Percentiles rank a stretch among this genome's conserved stretches.
Evolutionary conservation across 1,140 invertebrate species (phyloP).

Genomic region (Chymomyza costata): DNA sequence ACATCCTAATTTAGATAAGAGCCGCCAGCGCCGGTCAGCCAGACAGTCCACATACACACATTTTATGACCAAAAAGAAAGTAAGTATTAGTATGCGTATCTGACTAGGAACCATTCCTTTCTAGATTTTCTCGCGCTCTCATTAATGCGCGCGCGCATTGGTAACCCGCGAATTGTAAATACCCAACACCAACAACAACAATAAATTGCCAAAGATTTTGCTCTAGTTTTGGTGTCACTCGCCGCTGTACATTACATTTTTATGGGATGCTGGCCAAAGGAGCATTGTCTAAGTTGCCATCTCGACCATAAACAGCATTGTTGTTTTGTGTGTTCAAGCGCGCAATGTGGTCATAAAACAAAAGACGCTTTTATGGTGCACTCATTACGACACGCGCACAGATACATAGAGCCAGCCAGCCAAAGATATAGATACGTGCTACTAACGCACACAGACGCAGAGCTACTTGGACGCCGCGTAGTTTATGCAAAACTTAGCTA

Average conservation of each 20-base stretch:
- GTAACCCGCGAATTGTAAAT: conserved; percentile 31
- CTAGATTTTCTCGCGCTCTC: too few relatives aligned
- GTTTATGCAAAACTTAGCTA: too few relatives aligned
- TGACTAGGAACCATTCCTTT: too few relatives aligned
- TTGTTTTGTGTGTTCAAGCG: conserved; percentile 65
- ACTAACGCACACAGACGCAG: background rate
- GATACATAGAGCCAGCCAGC: conserved; percentile 19
- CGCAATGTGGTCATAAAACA: conserved; percentile 72
- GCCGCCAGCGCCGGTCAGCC: conserved; percentile 25
- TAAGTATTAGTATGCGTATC: too few relatives aligned
- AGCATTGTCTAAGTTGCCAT: background rate
- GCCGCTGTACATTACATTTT: background rate
- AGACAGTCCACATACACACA: background rate
- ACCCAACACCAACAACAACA: conserved; percentile 8
- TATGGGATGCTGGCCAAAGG: background rate
- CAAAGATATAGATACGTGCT: conserved; percentile 17
- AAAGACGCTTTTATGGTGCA: conserved; percentile 68
- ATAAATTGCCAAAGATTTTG: conserved; percentile 13
- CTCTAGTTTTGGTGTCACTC: conserved; percentile 55
- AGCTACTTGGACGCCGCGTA: too few relatives aligned
- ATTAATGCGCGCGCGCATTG: conserved; percentile 57
- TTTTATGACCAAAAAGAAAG: conserved; percentile 59
- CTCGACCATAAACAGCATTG: conserved; percentile 59
- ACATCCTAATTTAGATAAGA: conserved; percentile 74
- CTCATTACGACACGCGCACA: conserved; percentile 65